Evolutionary conservation across 2,888 invertebrate species (phyloP).

Genomic region (Lamellibrachia satsuma): DNA sequence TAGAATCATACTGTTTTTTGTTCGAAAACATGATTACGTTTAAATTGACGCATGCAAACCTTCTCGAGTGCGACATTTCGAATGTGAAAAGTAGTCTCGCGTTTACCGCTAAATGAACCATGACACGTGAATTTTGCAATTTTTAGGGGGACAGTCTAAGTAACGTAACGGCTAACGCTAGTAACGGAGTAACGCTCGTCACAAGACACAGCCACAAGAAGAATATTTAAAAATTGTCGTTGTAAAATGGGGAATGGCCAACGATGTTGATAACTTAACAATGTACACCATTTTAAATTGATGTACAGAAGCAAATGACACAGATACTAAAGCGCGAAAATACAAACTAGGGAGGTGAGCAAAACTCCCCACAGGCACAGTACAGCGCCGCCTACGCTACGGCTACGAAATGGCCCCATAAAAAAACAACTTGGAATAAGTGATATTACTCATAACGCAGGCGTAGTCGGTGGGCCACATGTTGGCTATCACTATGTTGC

Average conservation of each 20-base stretch:
- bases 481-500: too few species aligned
- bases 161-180: too few species aligned
- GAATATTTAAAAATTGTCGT: neutral
- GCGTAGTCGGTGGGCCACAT: too few species aligned
- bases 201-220: neutral
- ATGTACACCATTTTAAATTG: neutral
- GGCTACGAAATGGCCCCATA: neutral
- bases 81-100: constrained; percentile 8
- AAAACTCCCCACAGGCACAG: neutral
- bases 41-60: neutral
- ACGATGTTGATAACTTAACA: neutral
- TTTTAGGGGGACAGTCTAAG: neutral
- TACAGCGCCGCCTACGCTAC: neutral
- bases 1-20: neutral
- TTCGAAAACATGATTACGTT: neutral
- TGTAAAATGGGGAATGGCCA: neutral
- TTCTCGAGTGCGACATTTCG: neutral
- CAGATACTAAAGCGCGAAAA: neutral
- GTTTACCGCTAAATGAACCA: neutral
- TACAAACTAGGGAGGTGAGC: neutral
- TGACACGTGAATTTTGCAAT: neutral
- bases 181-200: neutral
- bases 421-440: too few species aligned
- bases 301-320: neutral
- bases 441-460: too few species aligned